A percentile compares a stretch with the other conserved stretches of the same genome.
These are phyloP conservation scores for Melanostoma mellinum DNA, from an alignment of 2,888 invertebrate genomes.

Conservation along the genomic window DNA sequence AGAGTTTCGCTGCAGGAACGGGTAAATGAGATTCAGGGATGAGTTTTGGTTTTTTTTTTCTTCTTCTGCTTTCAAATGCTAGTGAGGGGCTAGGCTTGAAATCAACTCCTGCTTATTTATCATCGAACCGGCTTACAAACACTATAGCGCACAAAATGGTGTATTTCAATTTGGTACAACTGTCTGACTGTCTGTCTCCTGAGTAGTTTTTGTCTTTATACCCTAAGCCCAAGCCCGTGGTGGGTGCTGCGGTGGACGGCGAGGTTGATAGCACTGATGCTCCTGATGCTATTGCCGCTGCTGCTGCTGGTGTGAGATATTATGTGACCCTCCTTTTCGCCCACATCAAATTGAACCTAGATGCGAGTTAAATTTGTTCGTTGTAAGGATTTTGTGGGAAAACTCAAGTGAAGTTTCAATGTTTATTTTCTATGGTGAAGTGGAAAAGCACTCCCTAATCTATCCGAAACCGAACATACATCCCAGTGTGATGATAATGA, in stretches of 20 bases:
- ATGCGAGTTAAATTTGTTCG: conserved; percentile 42
- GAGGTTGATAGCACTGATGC: conserved; percentile 4
- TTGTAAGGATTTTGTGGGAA: conserved; percentile 59
- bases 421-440: conserved; percentile 60
- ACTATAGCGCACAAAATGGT: conserved; percentile 50
- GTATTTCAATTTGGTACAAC: conserved; percentile 69
- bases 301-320: neutral
- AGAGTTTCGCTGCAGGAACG: conserved; percentile 21
- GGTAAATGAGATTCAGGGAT: conserved; percentile 23
- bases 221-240: conserved; percentile 8
- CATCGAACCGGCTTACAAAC: conserved; percentile 48
- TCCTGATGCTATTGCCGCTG: neutral
- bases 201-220: conserved; percentile 22
- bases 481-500: conserved; percentile 58
- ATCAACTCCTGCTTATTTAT: conserved; percentile 67
- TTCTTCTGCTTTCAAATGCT: neutral
- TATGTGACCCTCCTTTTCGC: conserved; percentile 15
- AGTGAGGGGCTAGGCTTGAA: conserved; percentile 59
- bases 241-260: neutral
- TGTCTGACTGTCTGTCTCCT: conserved; percentile 62
- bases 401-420: conserved; percentile 64
- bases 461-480: conserved; percentile 54
- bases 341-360: conserved; percentile 1
- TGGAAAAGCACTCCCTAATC: conserved; percentile 65
- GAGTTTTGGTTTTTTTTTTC: conserved; percentile 9